phyloP scores from a whole-genome alignment of 1,140 invertebrate species.

The Caerostris darwini region DNA sequence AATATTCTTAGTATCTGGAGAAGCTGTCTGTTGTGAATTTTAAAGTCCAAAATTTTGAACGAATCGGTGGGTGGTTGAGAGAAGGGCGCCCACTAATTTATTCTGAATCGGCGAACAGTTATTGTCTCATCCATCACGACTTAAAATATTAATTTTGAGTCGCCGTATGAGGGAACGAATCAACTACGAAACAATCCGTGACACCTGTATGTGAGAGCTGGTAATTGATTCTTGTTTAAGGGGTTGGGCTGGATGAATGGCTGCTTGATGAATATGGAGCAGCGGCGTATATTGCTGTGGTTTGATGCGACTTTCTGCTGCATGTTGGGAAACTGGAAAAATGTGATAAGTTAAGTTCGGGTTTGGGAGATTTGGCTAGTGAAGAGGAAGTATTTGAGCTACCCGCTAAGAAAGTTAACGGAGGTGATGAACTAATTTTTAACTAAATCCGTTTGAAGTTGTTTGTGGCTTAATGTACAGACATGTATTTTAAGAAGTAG shows the following conservation, averaged over 20 bases:
- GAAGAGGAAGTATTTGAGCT: no score
- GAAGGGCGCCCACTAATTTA: conserved; percentile 34
- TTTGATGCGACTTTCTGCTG: not conserved
- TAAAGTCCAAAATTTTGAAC: conserved; percentile 6
- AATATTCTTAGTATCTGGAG: not conserved
- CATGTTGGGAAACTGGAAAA: not conserved
- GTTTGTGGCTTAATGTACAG: no score
- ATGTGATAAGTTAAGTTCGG: not conserved
- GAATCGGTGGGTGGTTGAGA: no score
- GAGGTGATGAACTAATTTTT: no score
- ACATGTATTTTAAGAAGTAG: no score
- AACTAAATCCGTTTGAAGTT: no score
- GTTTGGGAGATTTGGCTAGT: no score
- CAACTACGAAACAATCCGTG: conserved; percentile 53
- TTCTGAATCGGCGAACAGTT: conserved; percentile 9
- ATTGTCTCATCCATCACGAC: conserved; percentile 49
- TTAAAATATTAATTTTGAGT: conserved; percentile 64
- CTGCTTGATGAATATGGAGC: conserved; percentile 23
- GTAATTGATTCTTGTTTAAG: conserved; percentile 61
- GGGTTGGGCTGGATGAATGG: not conserved
- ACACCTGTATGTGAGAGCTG: conserved; percentile 50
- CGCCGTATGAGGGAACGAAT: not conserved
- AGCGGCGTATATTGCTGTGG: not conserved
- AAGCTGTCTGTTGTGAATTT: not conserved
- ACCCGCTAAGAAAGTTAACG: no score